Base-by-base conservation (phyloP, 2,888 invertebrate genomes). In the Drosophila maculinotata region DNA sequence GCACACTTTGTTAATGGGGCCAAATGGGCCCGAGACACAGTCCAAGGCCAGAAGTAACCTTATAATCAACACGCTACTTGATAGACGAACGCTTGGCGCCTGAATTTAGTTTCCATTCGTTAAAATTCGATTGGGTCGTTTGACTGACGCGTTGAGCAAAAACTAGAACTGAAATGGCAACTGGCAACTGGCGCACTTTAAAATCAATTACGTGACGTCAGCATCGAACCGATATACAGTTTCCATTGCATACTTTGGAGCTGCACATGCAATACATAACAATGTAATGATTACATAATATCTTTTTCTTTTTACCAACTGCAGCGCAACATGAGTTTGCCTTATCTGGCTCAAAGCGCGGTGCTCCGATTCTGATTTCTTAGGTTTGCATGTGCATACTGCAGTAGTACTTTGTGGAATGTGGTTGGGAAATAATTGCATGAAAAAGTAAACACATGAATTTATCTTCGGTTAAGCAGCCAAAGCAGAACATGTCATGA, bases 201-300 rank as follows among this genome's bases (percentile, higher is more conserved):
- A 75, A 75, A 75, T 79, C 74, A 79, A 79, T 75, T 78, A 60
- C 69, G 20, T 75, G 75, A 75, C 75, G 75, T 75, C 75, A 76
- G 47, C 75, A 57, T 28, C 15, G 10, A 12, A 31, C 31, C n/a
- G 30, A 36, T 23, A 51, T 36, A 30, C 45, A 26, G 36, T 42
- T 36, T 39, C 26, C 59, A 39, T 62, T 62, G 73, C 75, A 71
- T 51, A 69, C 65, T 62, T 69, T 64, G 20, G 15, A 48, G 64
- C 75, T 36, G 42, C 31, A 49, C 51, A 65, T 25, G 36, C 57
- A 62, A 54, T 41, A 33, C 35, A 60, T 58, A n/a, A n/a, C n/a
- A n/a, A n/a, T n/a, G n/a, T n/a, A n/a, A n/a, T n/a, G n/a, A n/a
- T n/a, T 59, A 39, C 30, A 64, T 59, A 76, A 64, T 36, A 52